Evolutionary conservation across 2,888 invertebrate species (phyloP).

Genomic region (Netelia inedita): DNA sequence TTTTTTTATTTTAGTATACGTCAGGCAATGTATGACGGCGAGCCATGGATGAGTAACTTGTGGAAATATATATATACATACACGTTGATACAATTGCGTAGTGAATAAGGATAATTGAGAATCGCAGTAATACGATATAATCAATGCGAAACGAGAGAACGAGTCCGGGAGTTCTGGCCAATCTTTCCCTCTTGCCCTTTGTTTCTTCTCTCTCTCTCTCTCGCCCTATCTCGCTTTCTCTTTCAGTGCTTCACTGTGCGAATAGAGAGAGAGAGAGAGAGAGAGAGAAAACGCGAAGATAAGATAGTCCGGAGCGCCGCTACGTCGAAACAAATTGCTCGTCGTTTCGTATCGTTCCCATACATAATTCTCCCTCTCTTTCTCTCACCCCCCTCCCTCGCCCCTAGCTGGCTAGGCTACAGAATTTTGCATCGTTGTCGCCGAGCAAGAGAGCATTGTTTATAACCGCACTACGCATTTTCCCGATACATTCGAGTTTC

Average conservation of each 20-base stretch:
- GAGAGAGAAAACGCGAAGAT: conserved; percentile 67
- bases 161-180: not conserved
- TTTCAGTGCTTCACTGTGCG: not conserved
- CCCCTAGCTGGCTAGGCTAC: not conserved
- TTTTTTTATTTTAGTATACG: not conserved
- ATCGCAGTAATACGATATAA: conserved; percentile 41
- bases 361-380: conserved; percentile 74
- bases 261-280: not conserved
- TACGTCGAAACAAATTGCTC: conserved; percentile 75
- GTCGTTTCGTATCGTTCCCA: conserved; percentile 76
- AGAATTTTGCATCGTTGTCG: not conserved
- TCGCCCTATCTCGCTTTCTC: not conserved
- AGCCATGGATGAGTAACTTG: not conserved
- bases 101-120: conserved; percentile 26
- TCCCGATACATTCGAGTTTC: conserved; percentile 55
- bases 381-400: conserved; percentile 3
- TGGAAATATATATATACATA: not conserved
- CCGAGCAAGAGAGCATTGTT: conserved; percentile 44
- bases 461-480: conserved; percentile 32
- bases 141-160: conserved; percentile 22
- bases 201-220: not conserved
- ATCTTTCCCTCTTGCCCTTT: not conserved
- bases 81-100: not conserved
- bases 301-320: conserved; percentile 73
- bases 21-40: not conserved